These are phyloP conservation scores for Moxostoma hubbsi DNA, from an alignment of 2,797 vertebrate species.

Conservation along the genomic window DNA sequence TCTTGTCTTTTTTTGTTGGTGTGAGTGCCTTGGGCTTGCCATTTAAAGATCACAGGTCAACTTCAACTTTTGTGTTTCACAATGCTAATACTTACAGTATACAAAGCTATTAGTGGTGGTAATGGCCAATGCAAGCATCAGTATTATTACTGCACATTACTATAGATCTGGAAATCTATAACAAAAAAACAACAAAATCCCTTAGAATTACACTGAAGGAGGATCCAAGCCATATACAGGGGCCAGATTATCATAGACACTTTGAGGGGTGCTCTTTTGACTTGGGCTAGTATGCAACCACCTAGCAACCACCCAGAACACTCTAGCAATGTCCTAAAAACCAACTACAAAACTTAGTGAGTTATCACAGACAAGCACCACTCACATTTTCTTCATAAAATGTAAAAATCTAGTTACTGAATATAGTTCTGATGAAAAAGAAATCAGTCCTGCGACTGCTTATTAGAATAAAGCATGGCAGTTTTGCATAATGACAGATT, in stretches of 20 bases:
- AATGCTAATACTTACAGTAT: neutral
- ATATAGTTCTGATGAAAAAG: neutral
- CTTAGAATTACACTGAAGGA: neutral
- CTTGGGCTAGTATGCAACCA: too few species aligned
- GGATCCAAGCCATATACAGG: too few species aligned
- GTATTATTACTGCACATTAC: neutral
- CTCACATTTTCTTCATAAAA: too few species aligned
- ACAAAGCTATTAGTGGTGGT: neutral
- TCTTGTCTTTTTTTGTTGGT: constrained; percentile 12
- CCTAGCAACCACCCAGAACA: too few species aligned
- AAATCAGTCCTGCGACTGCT: neutral
- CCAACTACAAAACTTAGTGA: too few species aligned
- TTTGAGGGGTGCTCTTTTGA: too few species aligned
- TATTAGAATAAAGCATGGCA: constrained; percentile 30
- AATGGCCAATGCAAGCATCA: neutral
- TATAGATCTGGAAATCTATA: too few species aligned
- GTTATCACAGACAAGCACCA: too few species aligned
- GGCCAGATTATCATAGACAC: too few species aligned
- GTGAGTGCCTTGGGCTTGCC: constrained; percentile 9
- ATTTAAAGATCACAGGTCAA: constrained; percentile 4
- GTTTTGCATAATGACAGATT: constrained; percentile 61
- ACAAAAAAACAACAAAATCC: neutral
- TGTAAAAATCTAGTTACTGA: neutral
- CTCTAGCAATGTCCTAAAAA: too few species aligned
- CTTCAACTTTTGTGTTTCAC: constrained; percentile 23